These are phyloP conservation scores for Agrenia bidenticulata DNA, from an alignment of 2,888 invertebrate species.

Conservation along the genomic window DNA sequence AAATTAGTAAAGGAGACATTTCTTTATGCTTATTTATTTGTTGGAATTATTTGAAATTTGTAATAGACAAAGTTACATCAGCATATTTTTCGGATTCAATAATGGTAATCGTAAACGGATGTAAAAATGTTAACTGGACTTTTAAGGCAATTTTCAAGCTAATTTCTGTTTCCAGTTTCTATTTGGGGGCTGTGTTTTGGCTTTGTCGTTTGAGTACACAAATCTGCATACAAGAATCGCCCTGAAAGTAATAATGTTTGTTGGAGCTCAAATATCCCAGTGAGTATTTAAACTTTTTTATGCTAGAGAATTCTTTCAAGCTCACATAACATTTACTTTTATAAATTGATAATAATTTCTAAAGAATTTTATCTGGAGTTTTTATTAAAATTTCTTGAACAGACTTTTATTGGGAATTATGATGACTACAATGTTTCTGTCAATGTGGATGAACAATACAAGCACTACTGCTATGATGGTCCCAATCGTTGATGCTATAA, in stretches of 20 bases:
- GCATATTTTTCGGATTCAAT: conserved; percentile 49
- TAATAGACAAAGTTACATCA: conserved; percentile 43
- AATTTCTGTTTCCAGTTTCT: conserved; percentile 32
- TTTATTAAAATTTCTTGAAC: no score
- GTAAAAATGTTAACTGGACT: no score
- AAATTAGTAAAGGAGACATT: no score
- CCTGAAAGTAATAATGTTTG: conserved; percentile 56
- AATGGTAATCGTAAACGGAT: no score
- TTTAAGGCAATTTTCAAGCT: background rate
- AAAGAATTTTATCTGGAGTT: no score
- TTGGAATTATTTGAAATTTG: background rate
- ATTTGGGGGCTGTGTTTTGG: conserved; percentile 59
- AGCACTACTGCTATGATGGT: conserved; percentile 50
- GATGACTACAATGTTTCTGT: conserved; percentile 74
- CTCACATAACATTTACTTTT: background rate
- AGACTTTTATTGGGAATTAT: conserved; percentile 82
- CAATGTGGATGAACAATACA: conserved; percentile 20
- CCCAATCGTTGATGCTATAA: conserved; percentile 29
- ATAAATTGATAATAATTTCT: no score
- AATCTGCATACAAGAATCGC: conserved; percentile 60
- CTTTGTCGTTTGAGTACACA: conserved; percentile 58
- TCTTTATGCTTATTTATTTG: background rate
- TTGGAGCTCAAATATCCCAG: conserved; percentile 42
- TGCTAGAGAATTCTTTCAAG: background rate
- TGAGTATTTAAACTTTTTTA: no score